Evolutionary conservation across 2,113 vertebrate species (phyloP).

Genomic region (Elaphurus davidianus): DNA sequence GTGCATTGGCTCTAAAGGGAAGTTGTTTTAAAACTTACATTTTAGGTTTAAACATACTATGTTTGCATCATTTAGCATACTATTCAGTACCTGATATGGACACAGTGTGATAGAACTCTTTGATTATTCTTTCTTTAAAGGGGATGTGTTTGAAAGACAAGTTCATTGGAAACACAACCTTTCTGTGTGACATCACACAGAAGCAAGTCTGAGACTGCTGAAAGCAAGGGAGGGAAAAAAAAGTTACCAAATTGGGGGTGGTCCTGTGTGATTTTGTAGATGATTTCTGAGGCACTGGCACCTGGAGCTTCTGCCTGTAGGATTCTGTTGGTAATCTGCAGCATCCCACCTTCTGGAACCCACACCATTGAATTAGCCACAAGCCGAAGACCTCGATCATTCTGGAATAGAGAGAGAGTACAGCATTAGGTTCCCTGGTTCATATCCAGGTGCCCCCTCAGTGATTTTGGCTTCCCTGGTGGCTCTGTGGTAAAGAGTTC

Average conservation of each 20-base stretch:
- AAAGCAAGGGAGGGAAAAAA: too few relatives aligned
- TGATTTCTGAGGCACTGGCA: constrained; percentile 82
- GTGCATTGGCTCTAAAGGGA: background rate
- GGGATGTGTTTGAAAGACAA: background rate
- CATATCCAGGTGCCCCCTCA: accelerated
- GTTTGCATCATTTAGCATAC: background rate
- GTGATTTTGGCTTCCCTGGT: background rate
- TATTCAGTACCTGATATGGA: background rate
- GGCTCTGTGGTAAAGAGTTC: background rate
- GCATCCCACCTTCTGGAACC: constrained; percentile 95
- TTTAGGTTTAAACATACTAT: background rate
- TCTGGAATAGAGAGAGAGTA: constrained; percentile 72
- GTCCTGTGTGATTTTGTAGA: constrained; percentile 87
- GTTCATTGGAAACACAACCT: background rate
- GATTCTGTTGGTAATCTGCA: constrained; percentile 90
- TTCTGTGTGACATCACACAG: background rate
- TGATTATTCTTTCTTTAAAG: background rate
- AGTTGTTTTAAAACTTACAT: background rate
- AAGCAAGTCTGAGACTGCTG: background rate
- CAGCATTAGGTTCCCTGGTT: background rate
- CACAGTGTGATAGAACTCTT: background rate
- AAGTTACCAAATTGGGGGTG: constrained; percentile 87
- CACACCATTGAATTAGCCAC: constrained; percentile 86
- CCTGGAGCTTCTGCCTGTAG: constrained; percentile 84
- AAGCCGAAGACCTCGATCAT: constrained; percentile 75